Evolutionary conservation across 2,888 invertebrate genomes (phyloP), one percentile per base, ranked within the genome.

Genomic region (Tromatobia lineatoria): DNA sequence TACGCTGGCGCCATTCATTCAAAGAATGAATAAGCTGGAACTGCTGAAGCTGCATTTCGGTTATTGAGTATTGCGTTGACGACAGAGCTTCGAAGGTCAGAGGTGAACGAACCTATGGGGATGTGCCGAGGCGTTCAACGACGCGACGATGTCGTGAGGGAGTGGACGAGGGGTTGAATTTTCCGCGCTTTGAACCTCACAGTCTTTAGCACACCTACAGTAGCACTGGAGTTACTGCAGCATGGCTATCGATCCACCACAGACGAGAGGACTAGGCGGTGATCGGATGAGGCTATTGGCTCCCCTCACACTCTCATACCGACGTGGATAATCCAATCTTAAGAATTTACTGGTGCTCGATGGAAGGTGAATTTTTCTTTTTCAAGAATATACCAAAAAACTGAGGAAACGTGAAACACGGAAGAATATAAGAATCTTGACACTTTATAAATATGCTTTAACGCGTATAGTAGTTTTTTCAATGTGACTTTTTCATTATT

Each of bases 271-370:
- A 83, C 75, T 75, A 83, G 83, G 80, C 83, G 59, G 57, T 80
- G 83, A 83, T 80, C 80, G 80, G 83, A 83, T 76, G 80, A 76
- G 71, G 71, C 83, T 76, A 83, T 83, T 80, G 69, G 70, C 74
- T 79, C 70, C 50, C 64, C 70, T 61, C 52, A 54, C 42, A 34
- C 45, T 50, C 11, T 42, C 18, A 15, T n/a, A 25, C 75, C 23
- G 38, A n/a, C 50, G 38, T 23, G 76, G 80, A 83, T 80, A 77
- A 83, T 83, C 80, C 83, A 80, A 83, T 80, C 80, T 83, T 73
- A 83, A 67, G 83, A 83, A 80, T 83, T 83, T 80, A 83, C 71
- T 29, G 47, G 20, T 23, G 71, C 66, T 71, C 29, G 45, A 52
- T 45, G 71, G 45, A 15, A 42, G 66, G 42, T 47, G 18, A 71